Percentiles rank a stretch among this genome's conserved stretches.
These are phyloP conservation scores for Zosterops pallidus DNA, from an alignment of 2,113 vertebrate species.

Conservation along the genomic window DNA sequence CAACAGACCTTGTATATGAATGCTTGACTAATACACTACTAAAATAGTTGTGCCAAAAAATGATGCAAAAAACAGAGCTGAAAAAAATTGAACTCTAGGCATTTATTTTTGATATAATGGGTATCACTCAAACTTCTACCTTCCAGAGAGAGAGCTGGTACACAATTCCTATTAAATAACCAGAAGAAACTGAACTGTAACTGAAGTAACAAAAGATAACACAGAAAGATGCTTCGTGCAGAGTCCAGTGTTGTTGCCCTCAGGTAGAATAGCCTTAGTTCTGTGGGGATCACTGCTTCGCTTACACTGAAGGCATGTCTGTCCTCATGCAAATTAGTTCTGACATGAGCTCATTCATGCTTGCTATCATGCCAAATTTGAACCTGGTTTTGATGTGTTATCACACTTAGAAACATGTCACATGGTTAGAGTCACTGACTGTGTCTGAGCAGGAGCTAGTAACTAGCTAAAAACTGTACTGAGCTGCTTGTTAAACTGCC, in stretches of 20 bases:
- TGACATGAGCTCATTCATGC: neutral
- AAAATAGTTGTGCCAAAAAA: neutral
- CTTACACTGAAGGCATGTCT: neutral
- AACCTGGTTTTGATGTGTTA: neutral
- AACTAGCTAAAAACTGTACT: neutral
- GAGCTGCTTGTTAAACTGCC: neutral
- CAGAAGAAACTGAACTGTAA: neutral
- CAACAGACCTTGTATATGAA: neutral
- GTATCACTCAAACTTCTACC: neutral
- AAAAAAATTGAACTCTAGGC: neutral
- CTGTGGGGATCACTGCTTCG: neutral
- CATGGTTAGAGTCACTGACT: neutral
- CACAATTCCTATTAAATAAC: neutral
- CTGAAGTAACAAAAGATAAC: neutral
- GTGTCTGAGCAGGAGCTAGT: neutral
- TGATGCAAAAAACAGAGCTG: neutral
- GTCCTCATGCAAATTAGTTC: neutral
- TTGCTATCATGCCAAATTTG: neutral
- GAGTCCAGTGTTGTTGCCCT: neutral
- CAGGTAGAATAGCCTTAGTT: neutral
- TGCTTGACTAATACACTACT: neutral
- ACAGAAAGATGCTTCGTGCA: neutral
- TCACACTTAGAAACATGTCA: neutral
- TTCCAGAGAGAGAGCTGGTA: neutral
- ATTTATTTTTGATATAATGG: neutral